Percentiles rank a stretch among this genome's conserved stretches.
Evolutionary conservation across 2,113 vertebrate genomes (phyloP).

Genomic region (Neolamprologus sp.): DNA sequence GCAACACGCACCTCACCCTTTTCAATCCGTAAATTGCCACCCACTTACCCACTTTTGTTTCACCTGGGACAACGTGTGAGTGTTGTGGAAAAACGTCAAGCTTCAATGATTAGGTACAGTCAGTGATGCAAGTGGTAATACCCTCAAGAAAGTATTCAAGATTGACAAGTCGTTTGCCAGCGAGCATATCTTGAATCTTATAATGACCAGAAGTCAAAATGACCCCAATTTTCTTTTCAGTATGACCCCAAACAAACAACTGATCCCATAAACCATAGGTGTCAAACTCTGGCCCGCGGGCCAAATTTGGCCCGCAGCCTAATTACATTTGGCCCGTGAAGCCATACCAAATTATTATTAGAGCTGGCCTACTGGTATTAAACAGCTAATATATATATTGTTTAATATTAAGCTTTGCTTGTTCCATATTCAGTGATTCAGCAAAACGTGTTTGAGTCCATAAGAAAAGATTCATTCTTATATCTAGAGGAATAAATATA

Average conservation of each 20-base stretch:
- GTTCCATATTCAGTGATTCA: no score
- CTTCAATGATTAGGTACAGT: background rate
- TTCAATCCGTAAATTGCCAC: background rate
- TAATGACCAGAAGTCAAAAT: background rate
- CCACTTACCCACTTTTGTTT: background rate
- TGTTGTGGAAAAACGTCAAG: background rate
- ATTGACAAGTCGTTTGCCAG: background rate
- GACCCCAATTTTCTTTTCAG: background rate
- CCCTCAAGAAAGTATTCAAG: background rate
- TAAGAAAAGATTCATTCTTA: no score
- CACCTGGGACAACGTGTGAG: background rate
- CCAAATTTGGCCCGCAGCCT: no score
- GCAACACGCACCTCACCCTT: background rate
- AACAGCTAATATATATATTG: no score
- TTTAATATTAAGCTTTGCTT: no score
- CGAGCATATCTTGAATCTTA: background rate
- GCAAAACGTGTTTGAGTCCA: no score
- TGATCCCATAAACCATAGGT: background rate
- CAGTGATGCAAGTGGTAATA: background rate
- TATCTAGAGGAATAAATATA: no score
- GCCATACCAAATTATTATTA: no score
- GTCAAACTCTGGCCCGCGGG: no score
- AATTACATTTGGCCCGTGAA: no score
- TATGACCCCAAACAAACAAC: fast-evolving
- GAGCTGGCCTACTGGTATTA: no score